Conservation (phyloP, 1,140 invertebrate genomes). For the Psix sp. region DNA sequence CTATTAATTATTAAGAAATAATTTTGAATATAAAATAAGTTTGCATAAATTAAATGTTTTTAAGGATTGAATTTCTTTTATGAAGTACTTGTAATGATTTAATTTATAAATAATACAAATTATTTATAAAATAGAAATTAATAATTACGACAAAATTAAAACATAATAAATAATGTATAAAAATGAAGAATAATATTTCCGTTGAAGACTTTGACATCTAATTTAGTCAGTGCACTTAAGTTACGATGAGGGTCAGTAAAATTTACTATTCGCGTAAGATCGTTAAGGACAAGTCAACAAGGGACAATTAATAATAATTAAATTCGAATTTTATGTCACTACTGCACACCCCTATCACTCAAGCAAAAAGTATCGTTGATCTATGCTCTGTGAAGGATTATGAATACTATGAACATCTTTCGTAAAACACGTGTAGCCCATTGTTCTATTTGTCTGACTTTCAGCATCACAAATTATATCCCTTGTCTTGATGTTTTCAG, state of each 20-base stretch:
- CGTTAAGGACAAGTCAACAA: slow-evolving; percentile 49
- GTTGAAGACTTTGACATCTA: slow-evolving; percentile 13
- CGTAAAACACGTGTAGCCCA: slow-evolving; percentile 53
- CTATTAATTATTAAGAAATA: too few species aligned
- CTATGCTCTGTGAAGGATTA: slow-evolving; percentile 61
- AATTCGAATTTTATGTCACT: slow-evolving; percentile 67
- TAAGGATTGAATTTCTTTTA: too few species aligned
- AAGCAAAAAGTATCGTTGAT: slow-evolving; percentile 71
- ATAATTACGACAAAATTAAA: too few species aligned
- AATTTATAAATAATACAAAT: too few species aligned
- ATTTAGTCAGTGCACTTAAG: slow-evolving; percentile 46
- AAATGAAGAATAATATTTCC: slow-evolving; percentile 20
- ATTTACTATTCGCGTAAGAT: slow-evolving; percentile 44
- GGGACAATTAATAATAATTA: slow-evolving; percentile 72
- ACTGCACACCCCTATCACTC: slow-evolving; percentile 62
- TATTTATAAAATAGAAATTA: too few species aligned
- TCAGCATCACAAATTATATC: slow-evolving; percentile 46
- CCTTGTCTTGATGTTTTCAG: slow-evolving; percentile 33
- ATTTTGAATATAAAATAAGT: too few species aligned
- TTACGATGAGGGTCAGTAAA: slow-evolving; percentile 35
- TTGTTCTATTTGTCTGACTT: slow-evolving; percentile 56
- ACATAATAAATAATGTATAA: too few species aligned
- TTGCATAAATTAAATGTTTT: too few species aligned
- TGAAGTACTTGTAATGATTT: too few species aligned
- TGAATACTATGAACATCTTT: slow-evolving; percentile 69